Percentiles rank a stretch among this genome's conserved stretches.
phyloP scores from a whole-genome alignment of 2,888 invertebrate genomes.

The Priocnemis perturbator region DNA sequence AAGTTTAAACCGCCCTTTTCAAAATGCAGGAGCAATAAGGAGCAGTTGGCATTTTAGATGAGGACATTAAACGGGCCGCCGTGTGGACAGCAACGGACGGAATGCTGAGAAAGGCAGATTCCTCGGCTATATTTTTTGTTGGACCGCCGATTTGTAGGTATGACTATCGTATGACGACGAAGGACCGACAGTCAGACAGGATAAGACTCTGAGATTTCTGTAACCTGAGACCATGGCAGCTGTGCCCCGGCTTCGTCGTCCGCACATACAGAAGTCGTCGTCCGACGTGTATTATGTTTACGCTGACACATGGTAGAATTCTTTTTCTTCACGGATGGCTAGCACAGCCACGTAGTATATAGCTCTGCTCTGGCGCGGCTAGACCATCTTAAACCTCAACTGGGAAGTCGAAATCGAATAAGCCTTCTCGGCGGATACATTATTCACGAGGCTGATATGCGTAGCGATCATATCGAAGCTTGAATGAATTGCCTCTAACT shows the following conservation, averaged over 20 bases:
- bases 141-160: background rate
- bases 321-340: no score
- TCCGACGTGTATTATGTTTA: constrained; percentile 7
- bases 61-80: constrained; percentile 46
- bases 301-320: constrained; percentile 1
- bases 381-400: no score
- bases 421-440: no score
- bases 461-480: no score
- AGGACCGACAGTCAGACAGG: constrained; percentile 39
- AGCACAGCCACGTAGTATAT: no score
- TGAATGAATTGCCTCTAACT: no score
- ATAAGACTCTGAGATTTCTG: constrained; percentile 58
- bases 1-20: no score
- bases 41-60: constrained; percentile 60
- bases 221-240: constrained; percentile 62
- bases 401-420: no score
- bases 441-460: no score
- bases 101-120: background rate
- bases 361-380: no score
- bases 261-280: background rate
- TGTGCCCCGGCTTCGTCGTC: constrained; percentile 43
- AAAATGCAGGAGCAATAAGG: no score
- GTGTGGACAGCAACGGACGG: background rate
- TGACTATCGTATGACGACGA: constrained; percentile 18
- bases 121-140: background rate